Base-by-base conservation (phyloP, 2,888 invertebrate genomes). In the Archips xylosteana region DNA sequence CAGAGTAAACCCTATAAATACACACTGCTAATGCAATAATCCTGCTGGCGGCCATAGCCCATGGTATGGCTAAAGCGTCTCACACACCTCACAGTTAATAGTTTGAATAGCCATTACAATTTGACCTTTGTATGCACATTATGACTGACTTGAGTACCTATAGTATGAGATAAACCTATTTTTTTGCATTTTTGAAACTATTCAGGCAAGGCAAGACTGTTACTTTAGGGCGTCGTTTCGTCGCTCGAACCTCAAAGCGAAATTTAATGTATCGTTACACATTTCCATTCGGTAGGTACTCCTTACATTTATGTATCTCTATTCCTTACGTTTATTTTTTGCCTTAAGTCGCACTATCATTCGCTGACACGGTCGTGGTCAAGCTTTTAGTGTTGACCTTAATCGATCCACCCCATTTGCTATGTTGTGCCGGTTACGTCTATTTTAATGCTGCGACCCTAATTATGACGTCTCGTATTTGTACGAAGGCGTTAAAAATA, bases 341-440 rank as follows among this genome's bases (percentile, higher is more conserved):
- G 10, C 32, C 9, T 32, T 32, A 32, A 10, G 32, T 54, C 4
- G 23, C 32, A 23, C 9, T 23, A 32, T 10, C 12, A 32, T 57
- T 57, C 57, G 57, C 57, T 57, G 57, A 57, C 57, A 57, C 8
- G 6, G 15, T n/a, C 54, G 9, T 57, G 32, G 32, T 32, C 57
- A 57, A 57, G 57, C 57, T 57, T 57, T 57, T 57, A 57, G 57
- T 32, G 57, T 57, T 57, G 57, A 57, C 57, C 57, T 57, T 57
- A 57, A 57, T 57, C 57, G 57, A 57, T 10, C 57, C 13, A 57
- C 57, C 32, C 32, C 57, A 32, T 57, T 57, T 32, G 32, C 10
- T 12, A 57, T 57, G 23, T 32, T 32, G 57, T 12, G 10, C 57
- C 32, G 12, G 32, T 15, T 23, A 54, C 32, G 23, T 23, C 23